Percentiles rank a stretch among this genome's conserved stretches.
Conservation (phyloP, 2,888 invertebrate genomes). For the Drepana falcataria region DNA sequence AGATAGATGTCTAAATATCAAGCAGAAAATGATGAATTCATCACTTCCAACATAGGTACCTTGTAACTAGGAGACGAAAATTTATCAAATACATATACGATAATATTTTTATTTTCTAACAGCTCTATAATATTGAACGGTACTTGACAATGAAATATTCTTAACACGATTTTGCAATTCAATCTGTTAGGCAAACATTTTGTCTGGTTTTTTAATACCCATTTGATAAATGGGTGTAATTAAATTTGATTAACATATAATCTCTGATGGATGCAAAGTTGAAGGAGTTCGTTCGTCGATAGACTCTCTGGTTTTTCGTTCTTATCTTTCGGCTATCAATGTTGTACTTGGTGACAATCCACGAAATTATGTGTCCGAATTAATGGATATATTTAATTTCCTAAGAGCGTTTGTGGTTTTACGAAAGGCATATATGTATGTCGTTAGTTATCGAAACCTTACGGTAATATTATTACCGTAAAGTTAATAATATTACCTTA, state of each 20-base stretch:
- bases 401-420: too few relatives aligned
- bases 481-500: too few relatives aligned
- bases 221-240: not conserved
- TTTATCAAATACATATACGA: not conserved
- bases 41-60: slow-evolving; percentile 10
- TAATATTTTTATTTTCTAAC: not conserved
- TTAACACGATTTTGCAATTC: slow-evolving; percentile 52
- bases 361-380: too few relatives aligned
- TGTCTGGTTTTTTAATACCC: not conserved
- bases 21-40: slow-evolving; percentile 17
- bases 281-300: not conserved
- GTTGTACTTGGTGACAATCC: too few relatives aligned
- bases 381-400: too few relatives aligned
- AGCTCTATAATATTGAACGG: slow-evolving; percentile 5
- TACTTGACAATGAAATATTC: slow-evolving; percentile 42
- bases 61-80: not conserved
- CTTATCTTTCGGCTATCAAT: too few relatives aligned
- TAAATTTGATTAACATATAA: slow-evolving; percentile 8
- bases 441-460: too few relatives aligned
- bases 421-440: too few relatives aligned
- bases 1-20: slow-evolving; percentile 27
- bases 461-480: too few relatives aligned
- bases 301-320: not conserved
- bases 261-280: not conserved
- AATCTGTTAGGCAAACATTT: slow-evolving; percentile 1